Conservation (phyloP, 1,140 invertebrate species). For the Tetragnatha versicolor region DNA sequence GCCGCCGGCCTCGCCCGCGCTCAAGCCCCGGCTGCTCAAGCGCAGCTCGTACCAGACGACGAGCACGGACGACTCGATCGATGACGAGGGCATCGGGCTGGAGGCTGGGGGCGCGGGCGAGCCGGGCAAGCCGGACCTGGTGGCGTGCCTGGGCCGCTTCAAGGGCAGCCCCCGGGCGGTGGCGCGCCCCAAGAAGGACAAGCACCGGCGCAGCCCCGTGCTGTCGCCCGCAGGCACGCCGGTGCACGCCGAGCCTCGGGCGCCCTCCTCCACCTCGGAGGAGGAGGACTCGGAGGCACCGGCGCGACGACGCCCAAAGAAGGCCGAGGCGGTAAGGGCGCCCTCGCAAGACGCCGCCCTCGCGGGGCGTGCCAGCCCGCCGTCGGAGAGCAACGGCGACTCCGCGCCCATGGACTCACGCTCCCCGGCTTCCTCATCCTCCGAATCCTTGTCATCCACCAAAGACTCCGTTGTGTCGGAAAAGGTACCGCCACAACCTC, state of each 20-base stretch:
- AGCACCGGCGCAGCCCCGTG: constrained; percentile 22
- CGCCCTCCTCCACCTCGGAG: constrained; percentile 39
- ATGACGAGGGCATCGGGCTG: constrained; percentile 73
- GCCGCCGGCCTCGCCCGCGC: not conserved
- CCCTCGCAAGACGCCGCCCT: constrained; percentile 29
- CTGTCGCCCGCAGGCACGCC: constrained; percentile 35
- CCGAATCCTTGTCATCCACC: constrained; percentile 32
- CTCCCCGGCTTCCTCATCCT: constrained; percentile 27
- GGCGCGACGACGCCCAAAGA: constrained; percentile 20
- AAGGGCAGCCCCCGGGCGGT: constrained; percentile 74
- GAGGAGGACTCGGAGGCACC: constrained; percentile 26
- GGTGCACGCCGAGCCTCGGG: constrained; percentile 32
- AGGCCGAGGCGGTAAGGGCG: constrained; percentile 13
- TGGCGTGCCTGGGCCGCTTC: too few relatives aligned
- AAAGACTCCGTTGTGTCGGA: not conserved
- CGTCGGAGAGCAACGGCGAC: constrained; percentile 40
- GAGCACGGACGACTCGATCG: constrained; percentile 72
- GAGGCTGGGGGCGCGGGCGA: constrained; percentile 59
- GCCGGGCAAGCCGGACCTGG: constrained; percentile 73
- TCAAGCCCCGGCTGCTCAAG: constrained; percentile 30
- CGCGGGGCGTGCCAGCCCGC: constrained; percentile 23
- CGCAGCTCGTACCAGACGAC: constrained; percentile 49
- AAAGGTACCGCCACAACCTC: not conserved
- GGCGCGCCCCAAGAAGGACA: constrained; percentile 63
- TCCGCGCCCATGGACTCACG: constrained; percentile 38